A percentile compares a stretch with the other conserved stretches of the same genome.
phyloP scores from a whole-genome alignment of 2,888 invertebrate genomes.

The Stenodera caucasica region DNA sequence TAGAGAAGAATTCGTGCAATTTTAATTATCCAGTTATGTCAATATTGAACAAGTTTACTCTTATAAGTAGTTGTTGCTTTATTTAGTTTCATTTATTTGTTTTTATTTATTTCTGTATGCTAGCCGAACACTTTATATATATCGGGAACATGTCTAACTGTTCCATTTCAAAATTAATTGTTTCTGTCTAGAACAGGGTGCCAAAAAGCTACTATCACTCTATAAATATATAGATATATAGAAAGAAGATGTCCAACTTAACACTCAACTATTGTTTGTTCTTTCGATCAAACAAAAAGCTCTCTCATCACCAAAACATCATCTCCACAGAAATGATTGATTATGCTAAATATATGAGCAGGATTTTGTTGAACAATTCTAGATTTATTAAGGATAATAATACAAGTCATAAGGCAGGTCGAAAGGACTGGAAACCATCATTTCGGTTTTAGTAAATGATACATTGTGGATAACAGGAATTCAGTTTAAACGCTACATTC shows the following conservation, averaged over 20 bases:
- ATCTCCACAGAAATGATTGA: background rate
- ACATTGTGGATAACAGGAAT: conserved; percentile 31
- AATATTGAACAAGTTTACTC: conserved; percentile 15
- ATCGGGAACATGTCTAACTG: conserved; percentile 10
- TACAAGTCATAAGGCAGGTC: background rate
- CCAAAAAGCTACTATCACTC: background rate
- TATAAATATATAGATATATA: background rate
- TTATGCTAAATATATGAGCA: background rate
- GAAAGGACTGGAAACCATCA: no score
- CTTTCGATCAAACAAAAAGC: background rate
- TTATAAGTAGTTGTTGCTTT: conserved; percentile 8
- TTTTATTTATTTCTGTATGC: background rate
- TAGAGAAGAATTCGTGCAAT: background rate
- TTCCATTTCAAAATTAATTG: conserved; percentile 10
- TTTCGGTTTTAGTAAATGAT: conserved; percentile 20
- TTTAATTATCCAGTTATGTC: conserved; percentile 15
- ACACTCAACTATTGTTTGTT: background rate
- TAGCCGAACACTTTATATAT: background rate
- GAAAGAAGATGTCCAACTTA: background rate
- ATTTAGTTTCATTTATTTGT: conserved; percentile 4
- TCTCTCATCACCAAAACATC: background rate
- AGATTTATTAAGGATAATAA: background rate
- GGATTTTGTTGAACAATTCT: background rate
- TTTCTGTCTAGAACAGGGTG: conserved; percentile 1
- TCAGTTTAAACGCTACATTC: conserved; percentile 34